Evolutionary conservation across 2,113 vertebrate species (phyloP).

Genomic region (Serinus canaria): DNA sequence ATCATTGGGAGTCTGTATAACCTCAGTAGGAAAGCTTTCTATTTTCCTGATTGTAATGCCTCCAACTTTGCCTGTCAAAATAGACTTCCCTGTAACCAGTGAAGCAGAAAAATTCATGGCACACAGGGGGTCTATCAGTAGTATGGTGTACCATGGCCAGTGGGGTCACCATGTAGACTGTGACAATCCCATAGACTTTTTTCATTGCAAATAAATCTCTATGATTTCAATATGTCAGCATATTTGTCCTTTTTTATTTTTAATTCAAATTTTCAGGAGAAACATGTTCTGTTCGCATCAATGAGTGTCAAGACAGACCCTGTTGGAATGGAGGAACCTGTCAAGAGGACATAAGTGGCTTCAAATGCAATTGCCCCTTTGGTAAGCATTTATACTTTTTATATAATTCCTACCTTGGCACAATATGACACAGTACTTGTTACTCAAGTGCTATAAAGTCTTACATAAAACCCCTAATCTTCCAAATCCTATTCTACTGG

Average conservation of each 20-base stretch:
- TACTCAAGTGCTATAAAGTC: background rate
- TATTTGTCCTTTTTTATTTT: background rate
- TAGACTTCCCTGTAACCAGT: background rate
- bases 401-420: background rate
- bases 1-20: background rate
- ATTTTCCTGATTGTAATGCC: background rate
- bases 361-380: constrained; percentile 73
- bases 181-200: background rate
- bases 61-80: background rate
- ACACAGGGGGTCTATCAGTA: background rate
- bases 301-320: constrained; percentile 70
- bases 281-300: constrained; percentile 64
- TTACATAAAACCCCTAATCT: background rate
- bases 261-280: constrained; percentile 63
- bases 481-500: background rate
- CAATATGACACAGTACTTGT: background rate
- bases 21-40: background rate
- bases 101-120: background rate
- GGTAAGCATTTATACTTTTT: constrained; percentile 66
- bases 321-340: constrained; percentile 79
- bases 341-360: constrained; percentile 71
- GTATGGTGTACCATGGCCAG: background rate
- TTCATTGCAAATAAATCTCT: background rate
- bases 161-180: background rate
- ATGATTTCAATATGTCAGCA: background rate